Base-by-base conservation (phyloP, 2,888 invertebrate species). In the Cerceris rybyensis region DNA sequence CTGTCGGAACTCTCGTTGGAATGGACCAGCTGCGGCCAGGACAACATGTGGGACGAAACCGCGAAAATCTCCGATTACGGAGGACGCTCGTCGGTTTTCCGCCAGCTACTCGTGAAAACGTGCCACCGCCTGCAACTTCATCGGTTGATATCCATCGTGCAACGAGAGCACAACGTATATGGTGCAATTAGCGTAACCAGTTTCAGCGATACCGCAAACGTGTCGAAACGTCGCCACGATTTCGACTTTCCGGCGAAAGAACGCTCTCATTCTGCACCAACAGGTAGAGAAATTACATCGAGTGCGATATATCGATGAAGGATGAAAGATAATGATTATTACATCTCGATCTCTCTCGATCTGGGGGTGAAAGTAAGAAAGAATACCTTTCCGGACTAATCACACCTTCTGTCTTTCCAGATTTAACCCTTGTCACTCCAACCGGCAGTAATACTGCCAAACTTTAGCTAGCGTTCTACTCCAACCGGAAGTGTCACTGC, bases 51-150 rank as follows among this genome's bases (percentile, higher is more conserved):
- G 59, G 79, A 70, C 60, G 74, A 74, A 82, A 82, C 82, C 82
- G 82, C 82, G 71, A 80, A 80, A 75, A 80, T 80, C 82, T 83
- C 82, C 17, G 73, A 82, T 83, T 82, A 82, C 82, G 64, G 54
- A 55, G 74, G 43, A 69, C 61, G 70, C 17, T 49, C 79, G 74
- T 75, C 63, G 81, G 78, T 70, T 81, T 81, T 81, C 81, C 49
- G 41, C 7, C 39, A 8, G 42, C 11, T 58, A 7, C 14, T 49
- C 57, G 16, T 8, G 54, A 6, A 39, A 58, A 28, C n/a, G 41
- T 0, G 7, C 41, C 41, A 42, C 42, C 9, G 7, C 9, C 6
- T 7, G 28, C 17, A 7, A 39, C 28, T n/a, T 16, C 9, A n/a
- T n/a, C 50, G 50, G 13, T 50, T n/a, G n/a, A 50, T 50, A 50